phyloP scores from a whole-genome alignment of 2,888 invertebrate species.

The Melinaea menophilus region DNA sequence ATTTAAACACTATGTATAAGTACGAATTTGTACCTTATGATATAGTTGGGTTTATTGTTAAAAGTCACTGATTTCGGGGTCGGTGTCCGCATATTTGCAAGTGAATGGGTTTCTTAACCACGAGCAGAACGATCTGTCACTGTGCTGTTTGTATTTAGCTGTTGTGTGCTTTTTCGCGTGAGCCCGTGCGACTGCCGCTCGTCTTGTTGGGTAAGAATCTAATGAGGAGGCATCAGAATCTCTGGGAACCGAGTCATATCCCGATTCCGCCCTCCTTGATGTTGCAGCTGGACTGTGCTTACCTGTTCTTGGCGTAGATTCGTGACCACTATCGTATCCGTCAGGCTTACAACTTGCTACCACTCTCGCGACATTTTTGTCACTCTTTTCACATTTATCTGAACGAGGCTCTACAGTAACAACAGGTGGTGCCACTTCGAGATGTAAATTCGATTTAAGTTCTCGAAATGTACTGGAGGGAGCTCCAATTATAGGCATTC shows the following conservation, averaged over 20 bases:
- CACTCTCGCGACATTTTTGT: slow-evolving; percentile 81
- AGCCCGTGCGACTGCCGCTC: slow-evolving; percentile 70
- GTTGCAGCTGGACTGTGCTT: slow-evolving; percentile 88
- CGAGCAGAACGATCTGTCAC: slow-evolving; percentile 84
- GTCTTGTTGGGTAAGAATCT: slow-evolving; percentile 81
- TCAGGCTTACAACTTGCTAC: slow-evolving; percentile 82
- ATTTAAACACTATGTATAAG: slow-evolving; percentile 41
- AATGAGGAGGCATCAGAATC: slow-evolving; percentile 93
- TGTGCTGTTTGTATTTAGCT: slow-evolving; percentile 83
- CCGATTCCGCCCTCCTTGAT: slow-evolving; percentile 90
- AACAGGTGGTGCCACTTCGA: slow-evolving; percentile 75
- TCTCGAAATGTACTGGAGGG: slow-evolving; percentile 80
- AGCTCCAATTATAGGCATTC: slow-evolving; percentile 80
- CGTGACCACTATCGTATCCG: slow-evolving; percentile 90
- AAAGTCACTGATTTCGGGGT: slow-evolving; percentile 82
- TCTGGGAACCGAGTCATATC: slow-evolving; percentile 93
- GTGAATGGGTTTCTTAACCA: slow-evolving; percentile 87
- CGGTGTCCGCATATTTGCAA: slow-evolving; percentile 86
- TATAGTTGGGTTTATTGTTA: slow-evolving; percentile 42
- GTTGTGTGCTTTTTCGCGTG: slow-evolving; percentile 76
- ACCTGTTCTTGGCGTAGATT: slow-evolving; percentile 88
- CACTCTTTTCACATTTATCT: slow-evolving; percentile 80
- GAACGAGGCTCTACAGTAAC: slow-evolving; percentile 79
- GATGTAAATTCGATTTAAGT: slow-evolving; percentile 69
- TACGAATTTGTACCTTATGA: slow-evolving; percentile 35